Conservation (phyloP, 2,113 vertebrate species). For the Arothron firmamentum region DNA sequence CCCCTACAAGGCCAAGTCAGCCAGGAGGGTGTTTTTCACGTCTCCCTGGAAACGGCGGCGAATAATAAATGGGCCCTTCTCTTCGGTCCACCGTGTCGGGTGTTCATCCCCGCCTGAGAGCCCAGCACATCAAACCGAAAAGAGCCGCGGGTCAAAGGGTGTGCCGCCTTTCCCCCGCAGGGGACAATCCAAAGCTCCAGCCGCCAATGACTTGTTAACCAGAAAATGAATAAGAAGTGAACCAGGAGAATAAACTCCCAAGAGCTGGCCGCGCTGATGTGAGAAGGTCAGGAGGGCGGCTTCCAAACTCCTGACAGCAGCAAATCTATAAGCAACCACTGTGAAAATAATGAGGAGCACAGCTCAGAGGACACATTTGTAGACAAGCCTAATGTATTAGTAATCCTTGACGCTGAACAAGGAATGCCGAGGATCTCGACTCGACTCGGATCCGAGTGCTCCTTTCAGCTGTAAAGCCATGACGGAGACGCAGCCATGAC, state of each 20-base stretch:
- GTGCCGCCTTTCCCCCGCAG: constrained; percentile 11
- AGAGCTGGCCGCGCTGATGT: constrained; percentile 1
- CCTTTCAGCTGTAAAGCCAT: too few relatives aligned
- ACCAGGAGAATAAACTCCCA: neutral
- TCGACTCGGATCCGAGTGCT: too few relatives aligned
- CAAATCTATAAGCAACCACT: too few relatives aligned
- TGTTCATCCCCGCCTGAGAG: constrained; percentile 2
- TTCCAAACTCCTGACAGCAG: too few relatives aligned
- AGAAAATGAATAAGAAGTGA: constrained; percentile 6
- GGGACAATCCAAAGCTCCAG: constrained; percentile 15
- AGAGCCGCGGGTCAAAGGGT: constrained; percentile 39
- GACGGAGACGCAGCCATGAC: too few relatives aligned
- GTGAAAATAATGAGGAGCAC: too few relatives aligned
- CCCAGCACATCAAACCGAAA: constrained; percentile 16
- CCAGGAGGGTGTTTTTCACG: constrained; percentile 12
- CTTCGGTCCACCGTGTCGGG: neutral
- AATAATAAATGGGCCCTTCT: constrained; percentile 16
- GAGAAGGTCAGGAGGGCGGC: too few relatives aligned
- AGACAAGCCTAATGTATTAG: too few relatives aligned
- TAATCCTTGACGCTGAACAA: too few relatives aligned
- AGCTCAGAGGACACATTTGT: too few relatives aligned
- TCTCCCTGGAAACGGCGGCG: constrained; percentile 13
- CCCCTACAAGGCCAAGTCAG: neutral
- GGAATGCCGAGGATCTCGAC: too few relatives aligned
- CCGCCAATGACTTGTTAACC: constrained; percentile 38